Conservation (phyloP, 2,113 vertebrate species). For the Varanus salvator region DNA sequence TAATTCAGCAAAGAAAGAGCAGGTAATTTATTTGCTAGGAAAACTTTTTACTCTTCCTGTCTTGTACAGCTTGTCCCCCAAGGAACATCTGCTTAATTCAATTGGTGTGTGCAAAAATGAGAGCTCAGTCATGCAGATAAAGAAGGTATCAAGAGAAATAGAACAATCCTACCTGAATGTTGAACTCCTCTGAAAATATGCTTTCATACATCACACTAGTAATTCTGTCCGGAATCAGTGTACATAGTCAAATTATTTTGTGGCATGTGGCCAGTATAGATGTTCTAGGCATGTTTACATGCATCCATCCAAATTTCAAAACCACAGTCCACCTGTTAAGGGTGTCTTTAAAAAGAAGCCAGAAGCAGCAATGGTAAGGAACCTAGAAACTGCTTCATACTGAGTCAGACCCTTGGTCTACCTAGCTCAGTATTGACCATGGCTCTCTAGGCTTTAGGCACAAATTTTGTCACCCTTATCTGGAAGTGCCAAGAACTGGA, state of each 20-base stretch:
- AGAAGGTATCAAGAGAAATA: background rate
- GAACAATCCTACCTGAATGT: background rate
- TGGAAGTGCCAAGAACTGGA: no score
- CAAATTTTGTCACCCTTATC: no score
- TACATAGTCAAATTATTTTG: background rate
- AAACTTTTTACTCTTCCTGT: constrained; percentile 14
- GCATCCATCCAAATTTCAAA: background rate
- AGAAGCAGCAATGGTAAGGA: background rate
- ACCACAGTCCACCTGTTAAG: background rate
- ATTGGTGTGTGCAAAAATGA: background rate
- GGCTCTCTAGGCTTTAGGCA: no score
- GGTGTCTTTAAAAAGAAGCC: background rate
- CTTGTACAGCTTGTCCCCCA: background rate
- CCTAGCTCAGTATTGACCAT: no score
- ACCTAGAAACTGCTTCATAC: no score
- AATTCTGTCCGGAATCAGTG: background rate
- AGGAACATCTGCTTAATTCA: constrained; percentile 25
- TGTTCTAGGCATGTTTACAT: background rate
- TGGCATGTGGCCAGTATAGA: background rate
- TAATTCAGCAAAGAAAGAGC: constrained; percentile 27
- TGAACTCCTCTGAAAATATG: background rate
- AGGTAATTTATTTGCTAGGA: constrained; percentile 30
- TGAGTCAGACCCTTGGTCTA: no score
- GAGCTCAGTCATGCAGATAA: background rate
- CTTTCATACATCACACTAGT: background rate